Conservation (phyloP, 2,888 invertebrate species). For the Plutella xylostella region DNA sequence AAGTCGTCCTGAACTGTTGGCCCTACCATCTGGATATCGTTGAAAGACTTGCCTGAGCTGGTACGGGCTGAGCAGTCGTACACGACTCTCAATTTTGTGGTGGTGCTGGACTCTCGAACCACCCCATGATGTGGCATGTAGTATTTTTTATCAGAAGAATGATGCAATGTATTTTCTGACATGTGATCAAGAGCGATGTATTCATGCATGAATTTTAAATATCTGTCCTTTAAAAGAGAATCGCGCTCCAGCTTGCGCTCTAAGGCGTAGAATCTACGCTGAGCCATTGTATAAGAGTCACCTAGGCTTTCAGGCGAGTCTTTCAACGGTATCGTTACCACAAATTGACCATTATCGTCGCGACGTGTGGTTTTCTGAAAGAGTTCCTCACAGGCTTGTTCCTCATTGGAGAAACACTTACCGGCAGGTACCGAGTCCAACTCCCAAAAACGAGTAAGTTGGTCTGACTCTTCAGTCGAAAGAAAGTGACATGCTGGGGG, state of each 20-base stretch:
- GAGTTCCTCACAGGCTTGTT: constrained; percentile 16
- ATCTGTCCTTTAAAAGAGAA: constrained; percentile 8
- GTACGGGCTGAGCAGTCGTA: constrained; percentile 23
- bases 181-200: constrained; percentile 16
- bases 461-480: constrained; percentile 4
- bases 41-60: constrained; percentile 7
- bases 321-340: constrained; percentile 19
- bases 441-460: constrained; percentile 19
- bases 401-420: constrained; percentile 13
- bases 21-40: constrained; percentile 9
- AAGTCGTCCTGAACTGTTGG: constrained; percentile 23
- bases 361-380: constrained; percentile 15
- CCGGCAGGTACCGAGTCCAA: constrained; percentile 15
- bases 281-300: constrained; percentile 19
- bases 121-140: constrained; percentile 27
- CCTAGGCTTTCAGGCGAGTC: constrained; percentile 14
- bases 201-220: constrained; percentile 15
- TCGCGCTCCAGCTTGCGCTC: constrained; percentile 12
- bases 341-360: constrained; percentile 15
- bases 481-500: constrained; percentile 16
- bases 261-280: constrained; percentile 16
- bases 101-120: constrained; percentile 18
- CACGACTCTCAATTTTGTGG: constrained; percentile 26
- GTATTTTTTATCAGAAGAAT: constrained; percentile 2
- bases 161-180: constrained; percentile 1